A percentile compares a stretch with the other conserved stretches of the same genome.
These are phyloP conservation scores for Alectoris magna DNA, from an alignment of 2,797 vertebrate species.

Conservation along the genomic window DNA sequence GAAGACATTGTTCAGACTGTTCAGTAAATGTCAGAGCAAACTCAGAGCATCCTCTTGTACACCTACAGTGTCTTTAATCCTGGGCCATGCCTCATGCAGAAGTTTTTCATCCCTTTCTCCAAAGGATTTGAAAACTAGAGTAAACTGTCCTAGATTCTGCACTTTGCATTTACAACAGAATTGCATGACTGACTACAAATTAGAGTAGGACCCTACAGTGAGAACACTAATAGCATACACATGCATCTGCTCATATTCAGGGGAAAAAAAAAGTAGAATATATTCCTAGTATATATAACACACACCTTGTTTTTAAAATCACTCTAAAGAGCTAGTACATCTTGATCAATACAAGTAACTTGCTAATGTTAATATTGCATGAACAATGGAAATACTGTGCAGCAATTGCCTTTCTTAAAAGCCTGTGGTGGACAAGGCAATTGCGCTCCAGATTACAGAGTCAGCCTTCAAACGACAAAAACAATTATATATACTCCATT, in stretches of 20 bases:
- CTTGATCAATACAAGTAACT: not conserved
- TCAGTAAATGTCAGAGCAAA: not conserved
- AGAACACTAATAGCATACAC: not conserved
- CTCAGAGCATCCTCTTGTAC: not conserved
- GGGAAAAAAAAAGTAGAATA: not conserved
- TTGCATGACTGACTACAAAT: not conserved
- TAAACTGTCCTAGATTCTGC: not conserved
- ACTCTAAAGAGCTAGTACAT: not conserved
- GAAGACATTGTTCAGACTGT: not conserved
- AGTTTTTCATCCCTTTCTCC: not conserved
- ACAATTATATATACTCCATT: not conserved
- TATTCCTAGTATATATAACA: not conserved
- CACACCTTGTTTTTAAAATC: not conserved
- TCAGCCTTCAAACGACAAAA: not conserved
- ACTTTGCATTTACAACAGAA: not conserved
- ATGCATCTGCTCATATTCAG: not conserved
- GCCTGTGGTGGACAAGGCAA: not conserved
- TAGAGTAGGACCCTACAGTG: not conserved
- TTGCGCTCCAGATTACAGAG: not conserved
- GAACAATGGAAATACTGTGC: not conserved
- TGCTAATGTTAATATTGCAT: conserved; percentile 22
- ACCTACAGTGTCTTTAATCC: not conserved
- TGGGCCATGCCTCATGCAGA: not conserved
- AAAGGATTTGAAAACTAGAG: not conserved
- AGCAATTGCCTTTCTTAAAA: conserved; percentile 1